These are phyloP conservation scores for Scrobipalpa costella DNA, from an alignment of 2,888 invertebrate genomes.

Conservation along the genomic window DNA sequence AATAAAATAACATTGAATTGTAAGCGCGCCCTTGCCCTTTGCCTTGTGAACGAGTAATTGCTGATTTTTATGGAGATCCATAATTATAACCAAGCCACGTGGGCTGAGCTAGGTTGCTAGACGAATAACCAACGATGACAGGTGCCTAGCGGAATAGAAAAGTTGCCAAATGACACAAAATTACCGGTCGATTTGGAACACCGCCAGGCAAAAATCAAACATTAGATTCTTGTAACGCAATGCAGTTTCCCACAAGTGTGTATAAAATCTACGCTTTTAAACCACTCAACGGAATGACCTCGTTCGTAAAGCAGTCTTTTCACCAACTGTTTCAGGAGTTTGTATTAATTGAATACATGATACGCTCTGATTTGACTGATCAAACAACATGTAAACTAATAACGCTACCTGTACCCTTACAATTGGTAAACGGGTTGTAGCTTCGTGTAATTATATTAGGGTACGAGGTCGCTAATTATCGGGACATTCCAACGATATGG, in stretches of 20 bases:
- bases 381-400: neutral
- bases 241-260: conserved; percentile 24
- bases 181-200: conserved; percentile 52
- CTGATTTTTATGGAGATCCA: conserved; percentile 29
- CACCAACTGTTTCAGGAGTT: neutral
- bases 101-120: conserved; percentile 38
- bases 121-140: conserved; percentile 60
- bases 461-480: conserved; percentile 50
- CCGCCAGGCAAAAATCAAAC: conserved; percentile 27
- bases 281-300: conserved; percentile 7
- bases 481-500: conserved; percentile 50
- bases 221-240: conserved; percentile 24
- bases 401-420: too few species aligned
- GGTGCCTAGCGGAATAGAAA: conserved; percentile 60
- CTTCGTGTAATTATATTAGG: conserved; percentile 30
- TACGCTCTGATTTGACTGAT: neutral
- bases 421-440: neutral
- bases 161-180: conserved; percentile 74
- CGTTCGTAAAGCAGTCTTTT: neutral
- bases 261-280: neutral
- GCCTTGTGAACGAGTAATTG: conserved; percentile 37
- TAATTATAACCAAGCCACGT: conserved; percentile 41
- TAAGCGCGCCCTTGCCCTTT: conserved; percentile 53
- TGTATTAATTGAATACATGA: neutral
- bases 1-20: conserved; percentile 35